These are phyloP conservation scores for Ectobius pallidus DNA, from an alignment of 2,888 invertebrate species.

Conservation along the genomic window DNA sequence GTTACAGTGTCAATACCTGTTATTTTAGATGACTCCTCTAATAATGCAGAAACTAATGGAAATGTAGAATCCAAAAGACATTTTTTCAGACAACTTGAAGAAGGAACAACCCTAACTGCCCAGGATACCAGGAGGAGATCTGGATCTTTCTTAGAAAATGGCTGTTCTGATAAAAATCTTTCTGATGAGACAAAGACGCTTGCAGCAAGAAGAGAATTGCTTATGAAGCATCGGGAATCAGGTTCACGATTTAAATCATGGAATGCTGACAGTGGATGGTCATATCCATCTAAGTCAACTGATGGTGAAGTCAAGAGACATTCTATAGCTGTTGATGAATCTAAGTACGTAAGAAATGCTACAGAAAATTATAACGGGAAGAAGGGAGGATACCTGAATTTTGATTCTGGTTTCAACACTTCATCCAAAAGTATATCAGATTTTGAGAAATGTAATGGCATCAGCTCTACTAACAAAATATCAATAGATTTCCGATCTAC, in stretches of 20 bases:
- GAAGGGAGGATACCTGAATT: neutral
- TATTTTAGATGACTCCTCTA: slow-evolving; percentile 24
- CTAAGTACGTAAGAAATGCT: slow-evolving; percentile 35
- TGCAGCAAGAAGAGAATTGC: slow-evolving; percentile 18
- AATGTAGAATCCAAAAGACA: slow-evolving; percentile 28
- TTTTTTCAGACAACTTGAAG: slow-evolving; percentile 37
- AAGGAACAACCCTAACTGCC: slow-evolving; percentile 26
- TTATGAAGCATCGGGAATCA: neutral
- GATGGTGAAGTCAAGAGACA: slow-evolving; percentile 57
- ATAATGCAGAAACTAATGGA: neutral
- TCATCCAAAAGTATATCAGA: neutral
- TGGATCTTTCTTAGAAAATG: neutral
- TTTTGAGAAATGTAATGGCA: neutral
- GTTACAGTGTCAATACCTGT: slow-evolving; percentile 38
- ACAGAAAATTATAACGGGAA: neutral
- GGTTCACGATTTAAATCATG: neutral
- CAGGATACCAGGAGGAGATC: slow-evolving; percentile 17
- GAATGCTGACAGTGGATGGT: slow-evolving; percentile 12
- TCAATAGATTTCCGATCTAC: neutral
- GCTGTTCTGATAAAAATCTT: neutral
- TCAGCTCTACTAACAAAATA: neutral
- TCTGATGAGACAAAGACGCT: neutral
- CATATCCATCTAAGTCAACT: neutral
- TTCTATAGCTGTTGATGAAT: slow-evolving; percentile 64
- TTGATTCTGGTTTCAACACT: neutral